A percentile compares a stretch with the other conserved stretches of the same genome.
Conservation (phyloP, 2,888 invertebrate species). For the Machimus atricapillus region DNA sequence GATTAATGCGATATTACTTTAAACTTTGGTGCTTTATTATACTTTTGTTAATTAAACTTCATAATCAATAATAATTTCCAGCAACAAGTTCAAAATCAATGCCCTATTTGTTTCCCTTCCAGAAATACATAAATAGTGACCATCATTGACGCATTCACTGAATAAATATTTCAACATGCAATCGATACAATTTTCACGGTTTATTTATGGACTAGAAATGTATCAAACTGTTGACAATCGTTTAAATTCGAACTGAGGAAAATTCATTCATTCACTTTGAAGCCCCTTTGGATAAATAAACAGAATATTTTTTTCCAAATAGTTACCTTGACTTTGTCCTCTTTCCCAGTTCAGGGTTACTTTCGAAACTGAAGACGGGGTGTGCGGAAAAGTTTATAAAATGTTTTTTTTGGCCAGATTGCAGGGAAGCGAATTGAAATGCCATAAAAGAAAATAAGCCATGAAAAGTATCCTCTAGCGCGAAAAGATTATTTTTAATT, state of each 20-base stretch:
- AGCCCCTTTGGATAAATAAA: background rate
- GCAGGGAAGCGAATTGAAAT: background rate
- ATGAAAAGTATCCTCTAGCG: background rate
- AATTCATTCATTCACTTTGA: background rate
- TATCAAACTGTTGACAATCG: background rate
- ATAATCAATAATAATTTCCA: background rate
- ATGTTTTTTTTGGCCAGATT: background rate
- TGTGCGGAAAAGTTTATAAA: background rate
- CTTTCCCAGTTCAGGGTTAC: background rate
- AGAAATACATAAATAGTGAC: background rate
- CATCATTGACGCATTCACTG: background rate
- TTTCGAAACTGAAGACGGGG: background rate
- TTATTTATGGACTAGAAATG: background rate
- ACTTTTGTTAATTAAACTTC: background rate
- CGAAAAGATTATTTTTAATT: background rate
- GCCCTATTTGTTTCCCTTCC: background rate
- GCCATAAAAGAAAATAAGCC: background rate
- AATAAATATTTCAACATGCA: background rate
- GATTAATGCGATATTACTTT: no score
- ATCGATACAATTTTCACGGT: background rate
- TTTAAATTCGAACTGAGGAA: background rate
- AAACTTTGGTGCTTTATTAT: no score
- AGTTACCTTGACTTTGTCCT: background rate
- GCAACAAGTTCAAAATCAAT: background rate
- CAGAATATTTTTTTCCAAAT: background rate